Evolutionary conservation across 2,113 vertebrate genomes (phyloP).

Genomic region (Melanerpes formicivorus): DNA sequence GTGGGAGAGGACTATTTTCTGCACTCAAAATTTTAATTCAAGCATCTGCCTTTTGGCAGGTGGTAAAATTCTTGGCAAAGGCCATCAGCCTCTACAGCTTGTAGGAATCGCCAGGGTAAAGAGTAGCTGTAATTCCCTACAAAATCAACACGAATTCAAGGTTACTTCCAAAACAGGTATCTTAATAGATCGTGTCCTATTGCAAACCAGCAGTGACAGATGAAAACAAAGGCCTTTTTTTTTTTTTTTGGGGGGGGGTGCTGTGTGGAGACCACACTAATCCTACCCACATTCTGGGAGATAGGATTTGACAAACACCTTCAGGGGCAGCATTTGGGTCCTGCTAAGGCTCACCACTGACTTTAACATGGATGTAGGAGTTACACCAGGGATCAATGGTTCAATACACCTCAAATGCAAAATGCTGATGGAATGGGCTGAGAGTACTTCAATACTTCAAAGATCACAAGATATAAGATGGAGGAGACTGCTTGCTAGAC

Average conservation of each 20-base stretch:
- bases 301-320: background rate
- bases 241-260: background rate
- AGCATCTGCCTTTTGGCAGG: background rate
- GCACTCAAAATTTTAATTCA: background rate
- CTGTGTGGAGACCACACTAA: background rate
- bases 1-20: background rate
- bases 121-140: background rate
- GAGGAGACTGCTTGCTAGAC: background rate
- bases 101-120: background rate
- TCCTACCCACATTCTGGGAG: background rate
- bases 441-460: background rate
- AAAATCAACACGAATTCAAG: background rate
- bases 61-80: background rate
- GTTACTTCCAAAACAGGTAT: background rate
- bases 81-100: background rate
- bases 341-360: rapidly evolving
- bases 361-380: background rate
- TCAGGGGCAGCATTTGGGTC: background rate
- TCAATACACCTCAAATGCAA: background rate
- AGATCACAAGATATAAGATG: background rate
- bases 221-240: background rate
- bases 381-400: background rate
- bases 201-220: background rate
- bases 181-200: background rate
- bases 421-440: background rate